phyloP scores from a whole-genome alignment of 2,888 invertebrate genomes.

The Agrotis puta region DNA sequence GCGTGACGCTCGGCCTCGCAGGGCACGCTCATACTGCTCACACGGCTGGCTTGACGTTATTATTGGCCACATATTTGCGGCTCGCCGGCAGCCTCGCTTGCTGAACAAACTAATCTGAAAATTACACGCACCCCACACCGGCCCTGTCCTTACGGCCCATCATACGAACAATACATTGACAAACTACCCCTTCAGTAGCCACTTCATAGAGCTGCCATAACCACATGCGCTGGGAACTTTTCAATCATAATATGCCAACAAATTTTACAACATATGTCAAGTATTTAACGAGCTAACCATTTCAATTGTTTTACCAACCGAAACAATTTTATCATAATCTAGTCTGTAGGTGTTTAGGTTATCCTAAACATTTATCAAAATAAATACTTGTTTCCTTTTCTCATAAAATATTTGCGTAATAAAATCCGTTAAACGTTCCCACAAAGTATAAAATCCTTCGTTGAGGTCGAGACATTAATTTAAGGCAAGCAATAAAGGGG shows the following conservation, averaged over 20 bases:
- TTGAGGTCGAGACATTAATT: slow-evolving; percentile 89
- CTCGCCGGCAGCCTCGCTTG: slow-evolving; percentile 76
- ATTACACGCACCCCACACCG: slow-evolving; percentile 80
- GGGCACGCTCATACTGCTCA: slow-evolving; percentile 18
- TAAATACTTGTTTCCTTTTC: slow-evolving; percentile 74
- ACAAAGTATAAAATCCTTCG: slow-evolving; percentile 86
- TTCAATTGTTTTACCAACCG: slow-evolving; percentile 35
- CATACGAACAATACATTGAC: slow-evolving; percentile 76
- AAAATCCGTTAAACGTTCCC: slow-evolving; percentile 85
- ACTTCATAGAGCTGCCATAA: slow-evolving; percentile 9
- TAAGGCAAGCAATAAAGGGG: slow-evolving; percentile 89
- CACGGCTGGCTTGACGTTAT: slow-evolving; percentile 68
- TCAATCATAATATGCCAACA: slow-evolving; percentile 11
- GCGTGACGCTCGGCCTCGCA: slow-evolving; percentile 23
- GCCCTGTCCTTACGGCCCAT: slow-evolving; percentile 60
- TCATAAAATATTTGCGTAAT: slow-evolving; percentile 84
- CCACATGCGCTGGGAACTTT: slow-evolving; percentile 18
- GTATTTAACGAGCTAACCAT: slow-evolving; percentile 29
- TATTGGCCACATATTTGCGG: slow-evolving; percentile 87
- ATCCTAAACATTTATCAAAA: slow-evolving; percentile 61
- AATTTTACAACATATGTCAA: slow-evolving; percentile 30
- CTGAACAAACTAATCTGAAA: slow-evolving; percentile 90
- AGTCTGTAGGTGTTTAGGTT: slow-evolving; percentile 45
- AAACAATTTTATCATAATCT: slow-evolving; percentile 48
- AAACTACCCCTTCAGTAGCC: slow-evolving; percentile 58